These are phyloP conservation scores for Matsumyia berberina DNA, from an alignment of 2,888 invertebrate genomes.

Conservation along the genomic window DNA sequence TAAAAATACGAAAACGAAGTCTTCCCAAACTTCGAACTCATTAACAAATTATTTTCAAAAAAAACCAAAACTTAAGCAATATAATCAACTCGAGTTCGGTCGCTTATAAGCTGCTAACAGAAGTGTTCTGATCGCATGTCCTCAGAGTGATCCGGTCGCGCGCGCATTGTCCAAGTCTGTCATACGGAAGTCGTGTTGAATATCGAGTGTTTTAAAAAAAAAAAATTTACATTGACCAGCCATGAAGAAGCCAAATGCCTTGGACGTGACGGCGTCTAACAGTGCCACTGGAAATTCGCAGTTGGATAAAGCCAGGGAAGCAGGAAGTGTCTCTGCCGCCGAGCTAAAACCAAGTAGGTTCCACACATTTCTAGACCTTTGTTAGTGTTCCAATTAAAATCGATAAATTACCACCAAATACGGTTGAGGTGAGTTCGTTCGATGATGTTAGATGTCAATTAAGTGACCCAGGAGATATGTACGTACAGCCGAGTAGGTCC, in stretches of 20 bases:
- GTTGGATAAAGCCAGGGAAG: conserved; percentile 66
- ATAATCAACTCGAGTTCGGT: neutral
- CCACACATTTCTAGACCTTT: conserved; percentile 17
- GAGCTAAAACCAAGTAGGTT: conserved; percentile 69
- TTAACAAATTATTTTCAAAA: conserved; percentile 2
- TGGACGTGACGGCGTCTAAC: conserved; percentile 38
- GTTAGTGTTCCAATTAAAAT: conserved; percentile 61
- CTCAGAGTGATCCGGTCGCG: conserved; percentile 28
- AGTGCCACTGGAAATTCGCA: conserved; percentile 44
- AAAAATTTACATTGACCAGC: conserved; percentile 30
- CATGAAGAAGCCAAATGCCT: conserved; percentile 60
- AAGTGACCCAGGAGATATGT: conserved; percentile 14
- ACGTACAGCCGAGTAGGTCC: conserved; percentile 35
- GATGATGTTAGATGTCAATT: conserved; percentile 41
- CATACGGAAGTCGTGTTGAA: conserved; percentile 33
- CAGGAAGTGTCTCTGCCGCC: conserved; percentile 49
- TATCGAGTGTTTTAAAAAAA: conserved; percentile 18
- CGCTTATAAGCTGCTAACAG: neutral
- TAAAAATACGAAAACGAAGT: conserved; percentile 19
- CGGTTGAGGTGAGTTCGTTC: conserved; percentile 28
- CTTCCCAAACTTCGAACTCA: conserved; percentile 13
- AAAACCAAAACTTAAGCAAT: neutral
- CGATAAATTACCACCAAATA: conserved; percentile 57
- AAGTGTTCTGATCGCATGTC: conserved; percentile 30
- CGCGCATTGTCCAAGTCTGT: conserved; percentile 14